A percentile compares a stretch with the other conserved stretches of the same genome.
phyloP scores from a whole-genome alignment of 1,140 invertebrate genomes.

The Drosophila bipectinata region DNA sequence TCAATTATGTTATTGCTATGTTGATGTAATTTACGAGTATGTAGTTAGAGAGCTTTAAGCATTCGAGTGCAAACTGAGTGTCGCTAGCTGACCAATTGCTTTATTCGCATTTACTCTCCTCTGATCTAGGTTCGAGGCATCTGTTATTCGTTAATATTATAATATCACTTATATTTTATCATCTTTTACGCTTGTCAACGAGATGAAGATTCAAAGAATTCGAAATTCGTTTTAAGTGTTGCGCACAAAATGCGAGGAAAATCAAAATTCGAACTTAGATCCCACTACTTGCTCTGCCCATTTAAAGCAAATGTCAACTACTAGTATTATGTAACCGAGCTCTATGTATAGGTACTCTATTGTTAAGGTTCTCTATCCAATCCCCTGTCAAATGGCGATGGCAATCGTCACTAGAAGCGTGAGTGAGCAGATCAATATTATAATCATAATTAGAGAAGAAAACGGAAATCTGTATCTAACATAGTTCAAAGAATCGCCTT shows the following conservation, averaged over 20 bases:
- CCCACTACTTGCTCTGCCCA: constrained; percentile 38
- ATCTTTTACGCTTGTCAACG: constrained; percentile 41
- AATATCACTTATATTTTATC: constrained; percentile 8
- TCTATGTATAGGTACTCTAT: constrained; percentile 67
- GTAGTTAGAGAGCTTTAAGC: constrained; percentile 30
- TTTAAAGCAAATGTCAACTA: constrained; percentile 55
- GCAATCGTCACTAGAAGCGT: constrained; percentile 43
- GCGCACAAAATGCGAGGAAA: constrained; percentile 68
- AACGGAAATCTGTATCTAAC: constrained; percentile 38
- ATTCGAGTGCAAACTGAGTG: constrained; percentile 32
- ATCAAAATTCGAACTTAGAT: constrained; percentile 56
- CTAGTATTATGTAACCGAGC: constrained; percentile 75
- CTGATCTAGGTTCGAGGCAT: constrained; percentile 11
- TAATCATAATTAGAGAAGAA: constrained; percentile 9
- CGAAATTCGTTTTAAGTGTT: constrained; percentile 44
- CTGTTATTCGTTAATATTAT: constrained; percentile 24
- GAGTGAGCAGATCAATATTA: constrained; percentile 11
- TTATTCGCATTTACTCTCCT: constrained; percentile 11
- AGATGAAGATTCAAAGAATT: constrained; percentile 52
- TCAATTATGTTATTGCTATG: constrained; percentile 49
- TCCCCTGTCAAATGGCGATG: constrained; percentile 24
- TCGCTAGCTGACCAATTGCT: constrained; percentile 7
- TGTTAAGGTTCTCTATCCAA: constrained; percentile 42
- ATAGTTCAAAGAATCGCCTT: constrained; percentile 72
- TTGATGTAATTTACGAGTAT: constrained; percentile 24